Evolutionary conservation across 2,888 invertebrate genomes (phyloP).

Genomic region (Leucophenga montana): DNA sequence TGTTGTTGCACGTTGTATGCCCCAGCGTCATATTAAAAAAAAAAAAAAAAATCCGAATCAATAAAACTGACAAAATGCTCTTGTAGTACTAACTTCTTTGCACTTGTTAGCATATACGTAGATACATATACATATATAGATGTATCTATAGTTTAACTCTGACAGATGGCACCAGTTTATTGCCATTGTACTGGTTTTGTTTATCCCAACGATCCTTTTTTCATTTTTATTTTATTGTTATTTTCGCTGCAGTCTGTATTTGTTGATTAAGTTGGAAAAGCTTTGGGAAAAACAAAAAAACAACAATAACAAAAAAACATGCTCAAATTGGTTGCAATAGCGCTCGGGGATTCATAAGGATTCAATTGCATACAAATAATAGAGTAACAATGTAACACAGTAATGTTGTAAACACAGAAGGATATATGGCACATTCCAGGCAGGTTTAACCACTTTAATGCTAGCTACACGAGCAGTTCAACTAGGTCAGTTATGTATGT

Average conservation of each 20-base stretch:
- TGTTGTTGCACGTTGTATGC: conserved; percentile 6
- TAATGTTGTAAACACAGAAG: conserved; percentile 11
- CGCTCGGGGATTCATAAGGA: conserved; percentile 58
- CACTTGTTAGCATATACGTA: no score
- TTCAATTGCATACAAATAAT: conserved; percentile 40
- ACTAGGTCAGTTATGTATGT: no score
- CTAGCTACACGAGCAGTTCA: no score
- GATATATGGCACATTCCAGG: background rate
- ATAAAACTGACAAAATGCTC: conserved; percentile 46
- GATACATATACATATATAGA: no score
- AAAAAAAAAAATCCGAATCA: background rate
- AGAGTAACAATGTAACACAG: conserved; percentile 45
- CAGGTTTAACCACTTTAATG: no score
- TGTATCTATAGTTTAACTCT: conserved; percentile 46
- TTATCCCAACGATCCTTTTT: background rate
- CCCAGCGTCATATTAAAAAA: conserved; percentile 3
- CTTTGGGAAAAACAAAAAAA: conserved; percentile 27
- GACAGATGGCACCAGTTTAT: conserved; percentile 58
- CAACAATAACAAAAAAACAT: conserved; percentile 23
- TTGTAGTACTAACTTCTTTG: no score
- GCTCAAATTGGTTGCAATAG: conserved; percentile 14
- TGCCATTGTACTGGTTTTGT: conserved; percentile 28
- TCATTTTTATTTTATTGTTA: conserved; percentile 6
- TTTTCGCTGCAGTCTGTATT: background rate
- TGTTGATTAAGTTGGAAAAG: conserved; percentile 28